Evolutionary conservation across 2,113 vertebrate species (phyloP).

Genomic region (Conger conger): DNA sequence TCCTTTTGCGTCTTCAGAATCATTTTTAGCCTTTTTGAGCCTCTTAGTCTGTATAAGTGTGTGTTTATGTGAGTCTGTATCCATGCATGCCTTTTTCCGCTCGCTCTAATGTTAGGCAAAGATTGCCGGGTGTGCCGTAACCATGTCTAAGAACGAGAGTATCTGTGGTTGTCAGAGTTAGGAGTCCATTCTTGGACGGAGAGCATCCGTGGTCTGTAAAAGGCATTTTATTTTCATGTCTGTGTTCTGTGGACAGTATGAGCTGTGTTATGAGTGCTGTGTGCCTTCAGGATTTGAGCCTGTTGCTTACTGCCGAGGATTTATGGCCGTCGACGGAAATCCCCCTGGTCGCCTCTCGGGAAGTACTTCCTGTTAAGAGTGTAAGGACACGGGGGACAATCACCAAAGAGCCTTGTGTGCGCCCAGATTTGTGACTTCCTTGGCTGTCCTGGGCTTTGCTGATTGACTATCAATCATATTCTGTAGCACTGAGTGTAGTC

Average conservation of each 20-base stretch:
- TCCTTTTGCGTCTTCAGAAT: background rate
- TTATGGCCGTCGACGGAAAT: background rate
- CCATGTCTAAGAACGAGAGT: background rate
- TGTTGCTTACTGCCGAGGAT: background rate
- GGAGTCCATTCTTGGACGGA: background rate
- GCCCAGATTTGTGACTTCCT: too few species aligned
- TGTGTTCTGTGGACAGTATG: background rate
- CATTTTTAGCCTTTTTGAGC: background rate
- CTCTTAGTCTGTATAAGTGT: background rate
- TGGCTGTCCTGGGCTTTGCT: too few species aligned
- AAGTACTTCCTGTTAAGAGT: background rate
- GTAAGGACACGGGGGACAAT: background rate
- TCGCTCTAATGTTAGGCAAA: background rate
- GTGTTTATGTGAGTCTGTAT: background rate
- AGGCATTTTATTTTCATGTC: background rate
- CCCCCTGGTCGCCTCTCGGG: background rate
- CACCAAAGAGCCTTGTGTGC: background rate
- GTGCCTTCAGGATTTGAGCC: background rate
- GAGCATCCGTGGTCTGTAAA: background rate
- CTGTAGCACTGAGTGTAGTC: background rate
- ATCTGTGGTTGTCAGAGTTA: background rate
- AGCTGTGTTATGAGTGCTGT: background rate
- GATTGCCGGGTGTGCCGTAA: conserved; percentile 1
- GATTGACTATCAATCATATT: too few species aligned
- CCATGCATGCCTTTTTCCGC: background rate